These are phyloP conservation scores for Epinephelus coioides DNA, from an alignment of 2,797 vertebrate genomes.

Conservation along the genomic window DNA sequence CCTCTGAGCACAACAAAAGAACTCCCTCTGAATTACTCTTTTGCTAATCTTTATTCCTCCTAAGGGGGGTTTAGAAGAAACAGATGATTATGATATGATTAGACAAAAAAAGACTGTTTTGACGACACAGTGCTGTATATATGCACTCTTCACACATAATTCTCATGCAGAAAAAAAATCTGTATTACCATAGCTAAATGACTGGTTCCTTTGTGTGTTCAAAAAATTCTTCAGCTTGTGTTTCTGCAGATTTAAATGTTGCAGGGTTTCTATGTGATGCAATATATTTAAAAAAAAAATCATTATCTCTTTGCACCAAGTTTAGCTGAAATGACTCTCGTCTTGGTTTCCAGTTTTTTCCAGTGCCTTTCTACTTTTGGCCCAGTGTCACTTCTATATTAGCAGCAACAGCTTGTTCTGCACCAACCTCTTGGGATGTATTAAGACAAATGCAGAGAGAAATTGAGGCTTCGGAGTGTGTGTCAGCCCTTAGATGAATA, in stretches of 20 bases:
- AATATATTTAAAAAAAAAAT: neutral
- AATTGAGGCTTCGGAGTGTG: conserved; percentile 27
- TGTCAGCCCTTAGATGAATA: conserved; percentile 52
- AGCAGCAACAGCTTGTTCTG: neutral
- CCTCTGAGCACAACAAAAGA: no score
- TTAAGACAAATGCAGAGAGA: conserved; percentile 52
- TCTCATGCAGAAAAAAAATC: neutral
- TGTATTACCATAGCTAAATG: neutral
- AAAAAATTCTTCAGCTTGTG: neutral
- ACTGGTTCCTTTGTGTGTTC: neutral
- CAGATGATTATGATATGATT: no score
- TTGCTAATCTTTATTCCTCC: no score
- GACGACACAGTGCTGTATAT: no score
- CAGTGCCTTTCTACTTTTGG: neutral
- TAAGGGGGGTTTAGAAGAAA: no score
- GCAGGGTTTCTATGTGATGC: neutral
- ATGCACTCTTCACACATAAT: neutral
- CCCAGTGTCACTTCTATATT: conserved; percentile 20
- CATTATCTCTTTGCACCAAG: neutral
- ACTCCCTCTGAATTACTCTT: no score
- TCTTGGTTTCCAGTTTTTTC: neutral
- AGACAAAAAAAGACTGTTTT: no score
- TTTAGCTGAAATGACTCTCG: neutral
- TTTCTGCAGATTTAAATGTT: neutral
- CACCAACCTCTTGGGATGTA: conserved; percentile 27